Evolutionary conservation across 2,797 vertebrate species (phyloP).

Genomic region (Echeneis naucrates): DNA sequence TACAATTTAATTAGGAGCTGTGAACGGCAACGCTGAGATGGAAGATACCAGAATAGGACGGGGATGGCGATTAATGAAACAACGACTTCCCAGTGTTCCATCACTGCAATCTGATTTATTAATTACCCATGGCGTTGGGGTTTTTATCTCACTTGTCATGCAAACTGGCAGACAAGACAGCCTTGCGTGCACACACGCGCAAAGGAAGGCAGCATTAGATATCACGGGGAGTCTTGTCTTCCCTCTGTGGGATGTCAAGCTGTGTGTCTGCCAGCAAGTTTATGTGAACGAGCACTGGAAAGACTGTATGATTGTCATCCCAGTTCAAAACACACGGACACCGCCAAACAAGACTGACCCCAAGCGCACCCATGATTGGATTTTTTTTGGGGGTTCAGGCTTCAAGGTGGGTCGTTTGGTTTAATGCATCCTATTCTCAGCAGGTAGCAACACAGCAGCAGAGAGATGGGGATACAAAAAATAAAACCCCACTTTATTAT

Average conservation of each 20-base stretch:
- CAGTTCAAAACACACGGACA: slow-evolving; percentile 14
- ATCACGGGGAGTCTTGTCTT: slow-evolving; percentile 34
- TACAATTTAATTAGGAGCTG: slow-evolving; percentile 79
- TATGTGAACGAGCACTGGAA: slow-evolving; percentile 20
- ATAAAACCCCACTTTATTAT: slow-evolving; percentile 65
- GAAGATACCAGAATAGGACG: slow-evolving; percentile 73
- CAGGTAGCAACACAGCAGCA: slow-evolving; percentile 43
- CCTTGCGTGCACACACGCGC: not conserved
- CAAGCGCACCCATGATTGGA: slow-evolving; percentile 22
- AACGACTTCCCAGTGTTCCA: slow-evolving; percentile 65
- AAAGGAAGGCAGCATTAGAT: slow-evolving; percentile 20
- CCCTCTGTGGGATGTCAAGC: slow-evolving; percentile 16
- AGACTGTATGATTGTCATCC: slow-evolving; percentile 37
- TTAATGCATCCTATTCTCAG: slow-evolving; percentile 32
- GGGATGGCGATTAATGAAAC: slow-evolving; percentile 74
- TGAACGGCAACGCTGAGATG: slow-evolving; percentile 63
- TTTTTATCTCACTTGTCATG: slow-evolving; percentile 58
- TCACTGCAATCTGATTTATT: slow-evolving; percentile 79
- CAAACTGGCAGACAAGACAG: slow-evolving; percentile 62
- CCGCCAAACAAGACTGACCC: slow-evolving; percentile 20
- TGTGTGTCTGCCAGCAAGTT: slow-evolving; percentile 28
- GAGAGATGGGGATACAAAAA: slow-evolving; percentile 23
- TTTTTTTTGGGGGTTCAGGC: slow-evolving; percentile 13
- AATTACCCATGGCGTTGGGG: slow-evolving; percentile 67
- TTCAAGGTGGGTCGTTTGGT: slow-evolving; percentile 33